Conservation (phyloP, 2,888 invertebrate species). For the Troides helena region DNA sequence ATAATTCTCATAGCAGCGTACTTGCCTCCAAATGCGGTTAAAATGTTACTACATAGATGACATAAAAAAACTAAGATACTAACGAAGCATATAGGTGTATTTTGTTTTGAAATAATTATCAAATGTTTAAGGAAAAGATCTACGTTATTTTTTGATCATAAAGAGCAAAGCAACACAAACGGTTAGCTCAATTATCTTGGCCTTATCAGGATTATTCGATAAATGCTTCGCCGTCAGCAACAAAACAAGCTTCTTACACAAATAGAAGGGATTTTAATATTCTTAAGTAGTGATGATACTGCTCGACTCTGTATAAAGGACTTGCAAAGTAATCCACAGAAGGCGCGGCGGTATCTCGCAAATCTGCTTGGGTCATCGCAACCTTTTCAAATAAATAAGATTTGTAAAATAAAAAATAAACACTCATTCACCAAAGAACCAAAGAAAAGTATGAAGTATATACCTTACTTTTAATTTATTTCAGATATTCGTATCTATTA, state of each 20-base stretch:
- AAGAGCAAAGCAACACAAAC: slow-evolving; percentile 22
- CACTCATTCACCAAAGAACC: slow-evolving; percentile 49
- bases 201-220: slow-evolving; percentile 63
- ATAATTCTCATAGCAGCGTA: too few relatives aligned
- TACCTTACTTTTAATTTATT: not conserved
- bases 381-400: slow-evolving; percentile 77
- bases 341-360: slow-evolving; percentile 70
- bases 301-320: slow-evolving; percentile 72
- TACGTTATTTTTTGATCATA: not conserved
- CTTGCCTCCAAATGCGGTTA: too few relatives aligned
- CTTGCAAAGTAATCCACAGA: slow-evolving; percentile 79
- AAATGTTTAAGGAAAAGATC: not conserved
- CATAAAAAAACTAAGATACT: too few relatives aligned
- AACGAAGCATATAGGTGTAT: too few relatives aligned
- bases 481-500: not conserved
- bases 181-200: slow-evolving; percentile 44
- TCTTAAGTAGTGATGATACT: slow-evolving; percentile 78
- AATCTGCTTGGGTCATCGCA: slow-evolving; percentile 79
- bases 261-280: slow-evolving; percentile 78
- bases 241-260: slow-evolving; percentile 77
- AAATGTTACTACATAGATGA: too few relatives aligned
- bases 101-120: too few relatives aligned
- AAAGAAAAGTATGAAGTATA: slow-evolving; percentile 10
- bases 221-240: slow-evolving; percentile 61
- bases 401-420: slow-evolving; percentile 55